A percentile compares a stretch with the other conserved stretches of the same genome.
These are phyloP conservation scores for Rhyzopertha dominica DNA, from an alignment of 1,140 invertebrate species.

Conservation along the genomic window DNA sequence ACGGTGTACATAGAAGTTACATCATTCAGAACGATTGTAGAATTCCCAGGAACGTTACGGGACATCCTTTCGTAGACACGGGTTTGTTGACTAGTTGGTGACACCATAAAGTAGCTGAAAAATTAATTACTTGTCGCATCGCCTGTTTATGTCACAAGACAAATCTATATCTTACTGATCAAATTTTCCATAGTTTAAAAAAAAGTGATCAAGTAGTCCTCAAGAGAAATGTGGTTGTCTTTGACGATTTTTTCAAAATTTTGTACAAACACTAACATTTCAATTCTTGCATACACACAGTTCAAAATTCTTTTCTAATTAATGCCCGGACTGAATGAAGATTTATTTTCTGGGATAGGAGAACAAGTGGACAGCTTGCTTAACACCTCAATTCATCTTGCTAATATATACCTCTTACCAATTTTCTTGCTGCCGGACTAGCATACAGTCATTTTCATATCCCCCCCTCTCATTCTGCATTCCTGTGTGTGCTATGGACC, in stretches of 20 bases:
- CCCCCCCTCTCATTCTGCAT: constrained; percentile 77
- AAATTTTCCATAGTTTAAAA: no score
- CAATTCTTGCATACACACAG: no score
- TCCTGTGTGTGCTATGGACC: constrained; percentile 70
- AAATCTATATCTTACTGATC: no score
- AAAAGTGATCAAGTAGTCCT: no score
- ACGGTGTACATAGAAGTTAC: constrained; percentile 81
- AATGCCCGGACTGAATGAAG: no score
- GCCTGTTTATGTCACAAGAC: no score
- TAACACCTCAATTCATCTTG: constrained; percentile 3
- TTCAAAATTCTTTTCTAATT: no score
- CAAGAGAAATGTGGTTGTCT: no score
- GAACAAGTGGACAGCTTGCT: constrained; percentile 5
- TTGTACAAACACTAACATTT: no score
- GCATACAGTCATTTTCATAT: constrained; percentile 77
- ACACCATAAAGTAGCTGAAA: constrained; percentile 74
- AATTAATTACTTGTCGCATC: no score
- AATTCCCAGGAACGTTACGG: constrained; percentile 58
- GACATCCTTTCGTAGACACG: constrained; percentile 70
- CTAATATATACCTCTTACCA: constrained; percentile 42
- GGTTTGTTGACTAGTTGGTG: constrained; percentile 76
- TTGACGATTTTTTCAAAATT: no score
- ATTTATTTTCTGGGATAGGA: no score
- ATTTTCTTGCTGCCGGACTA: constrained; percentile 65
- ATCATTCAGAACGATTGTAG: constrained; percentile 64